Base-by-base conservation (phyloP, 2,888 invertebrate species). In the Emmelina monodactyla region DNA sequence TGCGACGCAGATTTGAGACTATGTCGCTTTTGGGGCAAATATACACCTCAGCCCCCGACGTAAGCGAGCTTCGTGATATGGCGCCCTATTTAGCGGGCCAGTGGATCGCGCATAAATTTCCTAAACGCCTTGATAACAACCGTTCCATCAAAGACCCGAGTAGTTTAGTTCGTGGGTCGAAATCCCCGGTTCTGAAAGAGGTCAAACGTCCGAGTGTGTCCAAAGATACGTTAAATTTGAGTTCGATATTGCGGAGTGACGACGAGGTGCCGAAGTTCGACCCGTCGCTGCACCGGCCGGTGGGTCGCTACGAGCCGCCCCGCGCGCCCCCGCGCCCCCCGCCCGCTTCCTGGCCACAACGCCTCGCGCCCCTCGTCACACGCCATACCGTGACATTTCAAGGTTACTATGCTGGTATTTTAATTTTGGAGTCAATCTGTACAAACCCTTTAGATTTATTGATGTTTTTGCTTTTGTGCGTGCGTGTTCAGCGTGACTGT, bases 51-150 rank as follows among this genome's bases (percentile, higher is more conserved):
- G 87, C 88, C 22, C 92, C 92, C 2, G 88, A 90, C 51, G 82
- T 92, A 13, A 84, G 87, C 45, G 91, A 92, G 52, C 69, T 91
- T 2, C 82, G 87, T 7, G 89, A 91, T 49, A 88, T 92, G 33
- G 87, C 90, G 1, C 89, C 90, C 0, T 91, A 91, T 62, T 64
- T 92, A 40, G 85, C 87, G 0, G 91, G 89, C 2, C 82, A 87
- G 5, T 92, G 92, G 92, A 84, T 88, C 22, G 91, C 92, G 0
- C 92, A 92, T 60, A 85, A 83, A 46, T 90, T 86, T 58, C 91
- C 92, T 0, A 87, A 81, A 47, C 82, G 82, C 2, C 83, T 83
- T 37, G 88, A 88, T 49, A 89, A 89, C 51, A 84, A 86, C 34
- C 78, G 85, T 32, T 84, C 88, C 2, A 53, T 88, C 29, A 84